Conservation (phyloP, 2,113 vertebrate species). For the Pygoscelis adeliae region DNA sequence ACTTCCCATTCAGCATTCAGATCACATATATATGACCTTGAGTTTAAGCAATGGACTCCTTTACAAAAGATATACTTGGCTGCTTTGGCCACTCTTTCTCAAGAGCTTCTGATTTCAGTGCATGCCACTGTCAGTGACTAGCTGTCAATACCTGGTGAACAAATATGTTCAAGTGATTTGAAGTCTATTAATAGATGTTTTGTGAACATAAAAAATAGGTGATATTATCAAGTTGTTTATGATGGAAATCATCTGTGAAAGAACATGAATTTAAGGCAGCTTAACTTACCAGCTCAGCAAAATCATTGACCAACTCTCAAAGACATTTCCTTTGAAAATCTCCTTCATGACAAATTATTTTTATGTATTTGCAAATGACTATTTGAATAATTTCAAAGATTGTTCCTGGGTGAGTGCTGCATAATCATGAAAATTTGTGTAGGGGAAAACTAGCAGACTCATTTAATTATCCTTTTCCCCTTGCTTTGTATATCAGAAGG, state of each 20-base stretch:
- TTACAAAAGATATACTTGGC: not conserved
- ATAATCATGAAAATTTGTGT: not conserved
- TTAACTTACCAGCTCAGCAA: not conserved
- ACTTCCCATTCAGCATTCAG: not conserved
- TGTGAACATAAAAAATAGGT: not conserved
- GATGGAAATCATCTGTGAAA: not conserved
- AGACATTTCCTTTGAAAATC: not conserved
- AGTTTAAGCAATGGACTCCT: not conserved
- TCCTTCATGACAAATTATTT: not conserved
- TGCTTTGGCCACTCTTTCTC: not conserved
- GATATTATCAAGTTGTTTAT: not conserved
- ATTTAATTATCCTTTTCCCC: not conserved
- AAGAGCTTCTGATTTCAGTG: not conserved
- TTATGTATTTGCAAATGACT: not conserved
- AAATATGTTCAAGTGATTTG: not conserved
- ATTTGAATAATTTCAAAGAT: not conserved
- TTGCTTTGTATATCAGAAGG: not conserved
- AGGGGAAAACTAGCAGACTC: not conserved
- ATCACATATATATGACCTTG: not conserved
- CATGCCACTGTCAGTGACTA: not conserved
- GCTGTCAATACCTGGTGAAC: not conserved
- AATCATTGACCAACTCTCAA: not conserved
- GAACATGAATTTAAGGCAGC: not conserved
- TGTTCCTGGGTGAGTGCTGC: not conserved
- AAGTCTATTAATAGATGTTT: not conserved